Conservation (phyloP, 2,888 invertebrate genomes). For the Drosophila paranaensis region DNA sequence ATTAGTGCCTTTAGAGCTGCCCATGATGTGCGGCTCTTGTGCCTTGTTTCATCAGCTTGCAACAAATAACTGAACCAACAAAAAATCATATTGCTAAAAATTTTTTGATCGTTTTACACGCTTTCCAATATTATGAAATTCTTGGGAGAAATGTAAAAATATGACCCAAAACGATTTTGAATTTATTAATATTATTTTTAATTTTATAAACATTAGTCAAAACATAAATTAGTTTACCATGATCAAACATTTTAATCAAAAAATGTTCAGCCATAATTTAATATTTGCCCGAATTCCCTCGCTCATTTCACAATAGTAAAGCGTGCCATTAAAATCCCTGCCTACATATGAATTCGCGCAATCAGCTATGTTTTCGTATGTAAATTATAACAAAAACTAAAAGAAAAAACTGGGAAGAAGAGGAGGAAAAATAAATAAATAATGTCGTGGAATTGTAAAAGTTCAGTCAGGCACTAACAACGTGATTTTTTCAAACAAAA, state of each 20-base stretch:
- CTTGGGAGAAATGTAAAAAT: neutral
- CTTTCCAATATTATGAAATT: slow-evolving; percentile 39
- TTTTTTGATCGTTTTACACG: slow-evolving; percentile 46
- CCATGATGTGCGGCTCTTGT: slow-evolving; percentile 44
- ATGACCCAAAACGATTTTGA: neutral
- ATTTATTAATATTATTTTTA: too few relatives aligned
- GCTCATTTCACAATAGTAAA: slow-evolving; percentile 1
- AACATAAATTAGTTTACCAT: too few relatives aligned
- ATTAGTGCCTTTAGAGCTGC: slow-evolving; percentile 61
- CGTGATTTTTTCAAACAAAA: slow-evolving; percentile 25
- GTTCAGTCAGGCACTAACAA: slow-evolving; percentile 25
- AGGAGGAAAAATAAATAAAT: slow-evolving; percentile 20
- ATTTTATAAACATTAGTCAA: too few relatives aligned
- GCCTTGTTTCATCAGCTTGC: slow-evolving; percentile 31
- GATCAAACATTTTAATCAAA: neutral
- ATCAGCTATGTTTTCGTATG: slow-evolving; percentile 29
- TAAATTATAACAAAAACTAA: slow-evolving; percentile 16
- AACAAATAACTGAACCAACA: slow-evolving; percentile 15
- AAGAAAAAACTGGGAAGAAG: neutral
- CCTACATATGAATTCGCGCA: slow-evolving; percentile 14
- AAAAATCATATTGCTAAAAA: slow-evolving; percentile 38
- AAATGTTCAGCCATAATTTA: neutral
- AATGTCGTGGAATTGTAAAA: slow-evolving; percentile 31
- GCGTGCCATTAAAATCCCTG: neutral
- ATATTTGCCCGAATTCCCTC: too few relatives aligned